phyloP scores from a whole-genome alignment of 1,140 invertebrate species.

The Tetraneura akinire region DNA sequence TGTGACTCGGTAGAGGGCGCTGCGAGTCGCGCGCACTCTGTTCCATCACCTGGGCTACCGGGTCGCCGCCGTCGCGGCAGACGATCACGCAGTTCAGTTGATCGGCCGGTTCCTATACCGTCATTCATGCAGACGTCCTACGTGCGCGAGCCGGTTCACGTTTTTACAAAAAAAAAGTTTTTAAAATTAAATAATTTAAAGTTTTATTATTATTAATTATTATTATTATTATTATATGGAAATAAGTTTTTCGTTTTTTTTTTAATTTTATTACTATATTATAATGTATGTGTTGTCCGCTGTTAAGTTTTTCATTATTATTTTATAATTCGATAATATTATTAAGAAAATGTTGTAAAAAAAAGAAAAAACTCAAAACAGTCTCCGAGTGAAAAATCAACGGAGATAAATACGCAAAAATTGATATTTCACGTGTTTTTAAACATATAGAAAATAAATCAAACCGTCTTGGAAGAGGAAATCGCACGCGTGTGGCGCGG shows the following conservation, averaged over 20 bases:
- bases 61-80: slow-evolving; percentile 40
- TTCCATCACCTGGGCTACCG: slow-evolving; percentile 46
- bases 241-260: slow-evolving; percentile 29
- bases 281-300: slow-evolving; percentile 36
- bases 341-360: not conserved
- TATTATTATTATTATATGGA: no score
- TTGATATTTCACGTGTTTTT: no score
- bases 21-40: not conserved
- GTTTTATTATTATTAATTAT: no score
- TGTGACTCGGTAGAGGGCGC: slow-evolving; percentile 29
- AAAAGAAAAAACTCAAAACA: not conserved
- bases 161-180: slow-evolving; percentile 45
- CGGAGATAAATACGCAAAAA: not conserved
- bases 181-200: not conserved
- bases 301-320: slow-evolving; percentile 31
- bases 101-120: slow-evolving; percentile 47
- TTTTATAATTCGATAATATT: not conserved
- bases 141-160: slow-evolving; percentile 43
- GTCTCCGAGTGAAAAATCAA: not conserved
- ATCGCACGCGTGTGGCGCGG: not conserved
- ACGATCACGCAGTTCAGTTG: slow-evolving; percentile 50
- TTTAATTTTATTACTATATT: not conserved
- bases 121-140: slow-evolving; percentile 34
- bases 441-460: not conserved
- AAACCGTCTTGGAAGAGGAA: not conserved